Base-by-base conservation (phyloP, 2,797 vertebrate species). In the Ciconia nigra region DNA sequence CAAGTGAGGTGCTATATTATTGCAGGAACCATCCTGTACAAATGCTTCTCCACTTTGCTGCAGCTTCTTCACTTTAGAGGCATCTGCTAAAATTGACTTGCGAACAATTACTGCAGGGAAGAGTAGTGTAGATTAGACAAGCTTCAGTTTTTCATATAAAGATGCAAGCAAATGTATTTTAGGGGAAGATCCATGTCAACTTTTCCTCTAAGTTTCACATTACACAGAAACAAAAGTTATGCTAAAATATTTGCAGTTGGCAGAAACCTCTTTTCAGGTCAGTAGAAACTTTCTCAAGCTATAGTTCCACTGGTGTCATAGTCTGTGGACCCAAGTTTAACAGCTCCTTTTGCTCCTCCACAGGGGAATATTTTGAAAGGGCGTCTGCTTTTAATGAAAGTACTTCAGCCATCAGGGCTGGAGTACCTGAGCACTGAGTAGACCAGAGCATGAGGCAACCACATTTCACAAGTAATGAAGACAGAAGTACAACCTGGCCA, bases 21-120 rank as follows among this genome's bases (percentile, higher is more conserved):
- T 97, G 22, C 98, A 98, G 69, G 98, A 98, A 55, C 98, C 98
- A 3, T 98, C 98, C 97, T 98, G 98, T 2, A 98, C 98, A 35
- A 98, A 98, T 0, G 98, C 97, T 78, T 98, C 98, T 0, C 98
- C 98, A 0, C 98, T 98, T 66, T 98, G 97, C 72, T 98, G 98
- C 35, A 98, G 95, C 87, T 97, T 98, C 95, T 96, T 98, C 62
- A 98, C 94, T 42, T 98, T 98, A 7, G 97, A 76, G 49, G 98
- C 96, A 13, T 98, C 98, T 39, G 97, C 95, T 37, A 98, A 84
- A 87, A 98, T 54, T 0, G 98, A 98, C 81, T 98, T 98, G 90
- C 98, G 97, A 51, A 95, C 94, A 9, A 97, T 93, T 7, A 93
- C 98, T 98, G 88, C 19, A 71, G 46, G 71, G 83, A 87, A 95